Evolutionary conservation across 2,888 invertebrate genomes (phyloP), one percentile per base, ranked within the genome.

Genomic region (Phyllotreta striolata): DNA sequence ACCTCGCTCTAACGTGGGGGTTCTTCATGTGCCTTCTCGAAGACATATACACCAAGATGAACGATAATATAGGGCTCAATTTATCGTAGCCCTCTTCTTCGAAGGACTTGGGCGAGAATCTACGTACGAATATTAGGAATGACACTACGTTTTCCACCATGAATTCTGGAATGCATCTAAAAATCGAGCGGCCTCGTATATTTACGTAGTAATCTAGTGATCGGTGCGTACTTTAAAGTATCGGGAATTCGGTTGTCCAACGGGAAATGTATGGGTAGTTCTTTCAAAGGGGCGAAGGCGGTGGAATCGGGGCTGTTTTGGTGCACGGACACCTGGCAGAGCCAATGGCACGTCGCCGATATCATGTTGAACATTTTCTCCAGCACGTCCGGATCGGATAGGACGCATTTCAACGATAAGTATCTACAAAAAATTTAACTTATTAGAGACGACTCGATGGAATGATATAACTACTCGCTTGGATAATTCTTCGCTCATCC

Each of bases 11-110:
- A 62, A 96, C 82, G 83, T 98, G 97, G 0, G 98, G 97, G 84
- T 97, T 98, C 75, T 91, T 90, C 65, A 95, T 89, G 10, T 76
- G 73, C 38, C 74, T 70, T 0, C 91, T 87, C 57, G 92, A 92
- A 0, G 95, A 95, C 96, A 97, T 97, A 75, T 92, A 92, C 1
- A 91, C 87, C 34, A 97, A 82, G 13, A 96, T 89, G 77, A 94
- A 87, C 0, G 91, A 90, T 46, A 94, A 84, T 14, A 92, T 85
- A 0, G 91, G 90, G 62, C 85, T 84, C 72, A 91, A 76, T 52
- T 90, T 86, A 1, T 85, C 84, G 24, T 86, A 84, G 5, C 88
- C 86, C 69, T 88, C 86, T 24, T 88, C 86, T 75, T 92, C 91
- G 51, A 91, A 88, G 0, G 86, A 81, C 70, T 85, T 83, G 2